Percentiles rank a stretch among this genome's conserved stretches.
Evolutionary conservation across 2,888 invertebrate genomes (phyloP).

Genomic region (Fragum whitleyi): DNA sequence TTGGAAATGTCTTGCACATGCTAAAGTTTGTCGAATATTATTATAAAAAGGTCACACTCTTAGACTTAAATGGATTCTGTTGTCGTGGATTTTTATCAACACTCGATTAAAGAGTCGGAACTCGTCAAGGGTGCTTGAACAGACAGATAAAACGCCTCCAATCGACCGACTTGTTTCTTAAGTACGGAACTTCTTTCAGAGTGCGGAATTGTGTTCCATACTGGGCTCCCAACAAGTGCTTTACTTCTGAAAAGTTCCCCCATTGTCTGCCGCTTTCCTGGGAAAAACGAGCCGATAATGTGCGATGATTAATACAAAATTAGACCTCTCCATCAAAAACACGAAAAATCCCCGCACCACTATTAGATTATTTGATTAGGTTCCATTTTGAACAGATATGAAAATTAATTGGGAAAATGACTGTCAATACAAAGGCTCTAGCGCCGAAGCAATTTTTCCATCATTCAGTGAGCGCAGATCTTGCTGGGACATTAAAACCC

Average conservation of each 20-base stretch:
- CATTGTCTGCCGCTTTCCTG: constrained; percentile 32
- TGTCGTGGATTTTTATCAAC: constrained; percentile 14
- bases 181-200: constrained; percentile 15
- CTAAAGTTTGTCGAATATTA: no score
- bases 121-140: constrained; percentile 16
- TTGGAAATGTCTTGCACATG: no score
- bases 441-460: neutral
- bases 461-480: neutral
- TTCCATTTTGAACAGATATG: constrained; percentile 63
- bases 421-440: constrained; percentile 5
- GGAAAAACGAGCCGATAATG: constrained; percentile 38
- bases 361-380: constrained; percentile 65
- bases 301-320: constrained; percentile 42
- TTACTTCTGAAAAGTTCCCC: neutral
- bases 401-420: constrained; percentile 11
- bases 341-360: constrained; percentile 27
- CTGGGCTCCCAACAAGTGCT: constrained; percentile 39
- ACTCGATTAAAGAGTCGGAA: constrained; percentile 23
- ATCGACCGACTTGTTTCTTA: constrained; percentile 14
- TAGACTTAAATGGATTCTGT: constrained; percentile 6
- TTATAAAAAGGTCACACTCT: no score
- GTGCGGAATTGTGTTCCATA: constrained; percentile 22
- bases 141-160: constrained; percentile 14
- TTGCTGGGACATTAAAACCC: neutral
- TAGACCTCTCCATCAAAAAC: constrained; percentile 37